Evolutionary conservation across 37 sponge, comb jelly and placozoan genomes (phyloP), one percentile per base, ranked within the genome.

Genomic region (Chondrilla cf. caribensis): DNA sequence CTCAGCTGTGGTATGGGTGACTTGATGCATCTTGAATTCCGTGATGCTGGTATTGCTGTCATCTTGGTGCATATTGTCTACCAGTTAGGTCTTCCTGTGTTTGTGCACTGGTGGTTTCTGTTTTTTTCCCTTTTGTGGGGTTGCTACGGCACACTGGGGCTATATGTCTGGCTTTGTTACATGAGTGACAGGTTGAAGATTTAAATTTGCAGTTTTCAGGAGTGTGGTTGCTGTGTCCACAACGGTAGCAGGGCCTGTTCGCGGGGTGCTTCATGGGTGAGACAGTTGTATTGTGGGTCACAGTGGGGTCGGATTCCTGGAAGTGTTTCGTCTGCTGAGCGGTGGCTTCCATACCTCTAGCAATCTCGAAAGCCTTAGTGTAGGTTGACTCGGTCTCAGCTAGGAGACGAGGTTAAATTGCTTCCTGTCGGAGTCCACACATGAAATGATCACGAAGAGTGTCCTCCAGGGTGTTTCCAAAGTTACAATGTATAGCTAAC

Each of bases 91-190:
- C 58, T 78, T 51, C 58, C 33, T 36, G 41, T 78, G 9, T 8
- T 29, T 36, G 18, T 62, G 29, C 17, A 17, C 17, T 55, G 11
- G 17, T 17, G 17, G 17, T 55, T 9, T 15, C 42, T n/a, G 42
- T 22, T 33, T 75, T 21, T 75, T 9, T 15, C 26, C 26, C 58
- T 62, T n/a, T 54, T 5, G 26, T 22, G 3, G 19, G 24, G 11
- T 54, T 29, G 3, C 79, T 64, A 6, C 79, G 55, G 37, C 87
- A 86, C 37, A 39, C 80, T 3, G 2, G 38, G 0, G 82, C 87
- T 28, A 86, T 81, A 54, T 81, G 82, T 4, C 87, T 82, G n/a
- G 19, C 42, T 55, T 86, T 86, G 3, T 65, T 65, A 60, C 87
- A 86, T 28, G 38, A 3, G 35, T 40, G 40, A 47, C 82, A 86